Conservation (phyloP, 2,888 invertebrate genomes). For the Athrips mouffetella region DNA sequence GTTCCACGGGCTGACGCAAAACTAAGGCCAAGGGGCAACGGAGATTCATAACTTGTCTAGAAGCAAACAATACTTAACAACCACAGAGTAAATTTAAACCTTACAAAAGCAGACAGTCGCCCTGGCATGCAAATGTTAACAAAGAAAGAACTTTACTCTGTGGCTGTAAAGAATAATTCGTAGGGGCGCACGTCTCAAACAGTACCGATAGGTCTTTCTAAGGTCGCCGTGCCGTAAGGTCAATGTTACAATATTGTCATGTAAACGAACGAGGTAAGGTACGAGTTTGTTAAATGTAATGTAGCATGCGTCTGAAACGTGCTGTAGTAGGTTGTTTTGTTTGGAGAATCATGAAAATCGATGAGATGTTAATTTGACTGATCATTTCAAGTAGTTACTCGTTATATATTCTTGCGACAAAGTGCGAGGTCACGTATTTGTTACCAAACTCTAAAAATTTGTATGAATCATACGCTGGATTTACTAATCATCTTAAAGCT, state of each 20-base stretch:
- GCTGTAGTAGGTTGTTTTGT: not conserved
- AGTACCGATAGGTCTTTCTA: constrained; percentile 54
- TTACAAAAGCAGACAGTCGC: constrained; percentile 13
- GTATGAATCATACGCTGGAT: not conserved
- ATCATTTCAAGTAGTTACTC: too few species aligned
- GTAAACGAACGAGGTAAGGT: constrained; percentile 25
- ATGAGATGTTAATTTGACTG: too few species aligned
- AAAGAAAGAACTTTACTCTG: constrained; percentile 15
- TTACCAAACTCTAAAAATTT: too few species aligned
- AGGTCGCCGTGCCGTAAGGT: constrained; percentile 51
- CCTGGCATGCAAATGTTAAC: constrained; percentile 21
- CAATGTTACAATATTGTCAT: constrained; percentile 65
- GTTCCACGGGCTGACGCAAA: constrained; percentile 67
- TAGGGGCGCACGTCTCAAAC: constrained; percentile 58
- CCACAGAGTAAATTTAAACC: constrained; percentile 32
- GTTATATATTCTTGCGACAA: too few species aligned
- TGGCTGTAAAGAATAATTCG: constrained; percentile 31
- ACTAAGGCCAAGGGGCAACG: constrained; percentile 55
- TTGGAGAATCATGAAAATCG: not conserved
- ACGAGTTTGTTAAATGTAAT: not conserved
- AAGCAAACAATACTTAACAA: constrained; percentile 37
- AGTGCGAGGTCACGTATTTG: too few species aligned
- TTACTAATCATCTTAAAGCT: too few species aligned
- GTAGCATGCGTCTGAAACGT: not conserved
- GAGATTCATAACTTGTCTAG: constrained; percentile 60